Evolutionary conservation across 1,140 invertebrate genomes (phyloP).

Genomic region (Leucophenga varia): DNA sequence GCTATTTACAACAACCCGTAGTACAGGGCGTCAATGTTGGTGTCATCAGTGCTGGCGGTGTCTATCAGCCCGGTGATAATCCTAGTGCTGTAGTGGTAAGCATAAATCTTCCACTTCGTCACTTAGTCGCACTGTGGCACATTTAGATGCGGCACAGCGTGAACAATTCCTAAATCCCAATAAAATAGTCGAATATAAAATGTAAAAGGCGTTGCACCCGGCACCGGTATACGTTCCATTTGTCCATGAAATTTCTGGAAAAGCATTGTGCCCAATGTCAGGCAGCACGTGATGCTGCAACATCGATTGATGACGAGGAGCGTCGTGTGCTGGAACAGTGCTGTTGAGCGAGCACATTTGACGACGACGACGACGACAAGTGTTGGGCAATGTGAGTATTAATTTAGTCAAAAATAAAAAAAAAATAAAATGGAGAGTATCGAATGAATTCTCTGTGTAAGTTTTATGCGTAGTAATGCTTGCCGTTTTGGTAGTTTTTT

Average conservation of each 20-base stretch:
- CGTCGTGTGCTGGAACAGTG: slow-evolving; percentile 10
- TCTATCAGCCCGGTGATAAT: slow-evolving; percentile 40
- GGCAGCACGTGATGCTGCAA: slow-evolving; percentile 29
- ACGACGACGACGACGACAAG: no score
- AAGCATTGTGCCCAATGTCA: slow-evolving; percentile 53
- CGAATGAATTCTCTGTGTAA: no score
- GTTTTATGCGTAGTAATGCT: no score
- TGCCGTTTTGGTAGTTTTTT: no score
- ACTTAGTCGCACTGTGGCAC: slow-evolving; percentile 46
- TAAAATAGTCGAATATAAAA: slow-evolving; percentile 56
- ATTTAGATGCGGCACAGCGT: slow-evolving; percentile 47
- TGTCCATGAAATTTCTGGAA: slow-evolving; percentile 56
- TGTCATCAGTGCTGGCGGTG: slow-evolving; percentile 47
- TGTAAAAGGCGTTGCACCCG: slow-evolving; percentile 57
- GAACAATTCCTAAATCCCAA: slow-evolving; percentile 56
- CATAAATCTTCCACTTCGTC: slow-evolving; percentile 27
- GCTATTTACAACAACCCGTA: slow-evolving; percentile 48
- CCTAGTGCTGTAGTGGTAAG: slow-evolving; percentile 27
- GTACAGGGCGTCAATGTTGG: slow-evolving; percentile 51
- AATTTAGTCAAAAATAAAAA: no score
- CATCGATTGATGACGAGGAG: slow-evolving; percentile 26
- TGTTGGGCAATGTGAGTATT: no score
- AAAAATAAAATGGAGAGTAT: no score
- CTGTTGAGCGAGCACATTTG: no score
- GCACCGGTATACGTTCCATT: slow-evolving; percentile 56